These are phyloP conservation scores for Catharus ustulatus DNA, from an alignment of 2,797 vertebrate genomes.

Conservation along the genomic window DNA sequence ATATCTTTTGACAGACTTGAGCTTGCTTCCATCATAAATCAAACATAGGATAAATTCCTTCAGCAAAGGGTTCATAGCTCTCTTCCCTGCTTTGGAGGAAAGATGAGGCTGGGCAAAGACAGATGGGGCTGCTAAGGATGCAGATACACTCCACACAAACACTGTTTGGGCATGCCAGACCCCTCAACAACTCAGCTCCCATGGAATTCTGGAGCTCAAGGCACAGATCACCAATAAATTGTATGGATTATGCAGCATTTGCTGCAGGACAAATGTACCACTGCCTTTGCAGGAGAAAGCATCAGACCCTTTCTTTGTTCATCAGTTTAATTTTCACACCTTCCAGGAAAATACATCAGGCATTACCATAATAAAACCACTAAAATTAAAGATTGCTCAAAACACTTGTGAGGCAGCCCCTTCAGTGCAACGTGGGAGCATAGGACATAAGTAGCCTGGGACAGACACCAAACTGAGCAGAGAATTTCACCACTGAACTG, in stretches of 20 bases:
- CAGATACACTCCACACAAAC: too few relatives aligned
- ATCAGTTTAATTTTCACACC: neutral
- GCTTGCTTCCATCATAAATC: neutral
- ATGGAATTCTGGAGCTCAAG: neutral
- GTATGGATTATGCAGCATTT: neutral
- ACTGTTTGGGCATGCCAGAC: rapidly evolving
- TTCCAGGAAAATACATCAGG: neutral
- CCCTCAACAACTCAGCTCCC: neutral
- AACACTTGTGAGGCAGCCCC: neutral
- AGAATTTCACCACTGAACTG: neutral
- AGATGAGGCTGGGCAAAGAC: neutral
- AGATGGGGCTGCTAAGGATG: neutral
- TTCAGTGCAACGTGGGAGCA: neutral
- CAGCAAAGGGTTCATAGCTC: neutral
- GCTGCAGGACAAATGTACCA: neutral
- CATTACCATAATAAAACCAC: neutral
- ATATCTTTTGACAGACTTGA: neutral
- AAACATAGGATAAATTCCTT: neutral
- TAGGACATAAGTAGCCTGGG: neutral
- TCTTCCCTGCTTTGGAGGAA: neutral
- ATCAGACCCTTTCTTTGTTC: neutral
- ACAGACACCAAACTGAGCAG: neutral
- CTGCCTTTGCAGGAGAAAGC: neutral
- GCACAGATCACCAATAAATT: neutral
- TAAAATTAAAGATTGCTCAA: neutral